Conservation (phyloP, 2,888 invertebrate species). For the Cataglyphis altisquamis region DNA sequence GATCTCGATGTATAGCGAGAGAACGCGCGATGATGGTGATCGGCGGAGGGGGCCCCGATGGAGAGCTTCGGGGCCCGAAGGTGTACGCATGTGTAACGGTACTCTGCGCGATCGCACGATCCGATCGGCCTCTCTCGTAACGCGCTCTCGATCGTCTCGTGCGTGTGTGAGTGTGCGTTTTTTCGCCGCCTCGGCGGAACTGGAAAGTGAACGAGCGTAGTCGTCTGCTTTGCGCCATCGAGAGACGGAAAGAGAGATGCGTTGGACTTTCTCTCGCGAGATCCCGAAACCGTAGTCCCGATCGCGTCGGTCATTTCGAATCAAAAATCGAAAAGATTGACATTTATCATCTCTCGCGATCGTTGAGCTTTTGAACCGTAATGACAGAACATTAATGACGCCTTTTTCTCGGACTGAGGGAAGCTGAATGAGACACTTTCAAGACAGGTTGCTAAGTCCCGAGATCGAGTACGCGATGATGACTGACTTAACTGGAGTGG, state of each 20-base stretch:
- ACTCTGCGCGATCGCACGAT: constrained; percentile 62
- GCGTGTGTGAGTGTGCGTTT: constrained; percentile 3
- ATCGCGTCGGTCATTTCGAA: not conserved
- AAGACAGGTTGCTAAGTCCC: constrained; percentile 68
- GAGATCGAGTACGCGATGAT: constrained; percentile 70
- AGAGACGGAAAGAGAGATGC: constrained; percentile 48
- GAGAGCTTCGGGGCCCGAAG: constrained; percentile 52
- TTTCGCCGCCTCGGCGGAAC: constrained; percentile 55
- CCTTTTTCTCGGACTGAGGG: constrained; percentile 24
- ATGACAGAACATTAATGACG: not conserved
- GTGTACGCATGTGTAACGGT: constrained; percentile 69
- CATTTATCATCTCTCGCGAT: not conserved
- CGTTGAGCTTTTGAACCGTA: not conserved
- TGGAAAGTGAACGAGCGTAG: constrained; percentile 73
- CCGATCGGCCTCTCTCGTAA: constrained; percentile 64
- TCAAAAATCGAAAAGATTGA: not conserved
- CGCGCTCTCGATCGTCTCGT: constrained; percentile 60
- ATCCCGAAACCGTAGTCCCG: constrained; percentile 40
- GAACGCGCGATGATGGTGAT: constrained; percentile 5
- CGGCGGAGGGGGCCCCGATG: constrained; percentile 19
- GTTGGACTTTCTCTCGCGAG: constrained; percentile 67
- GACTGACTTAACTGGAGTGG: constrained; percentile 79
- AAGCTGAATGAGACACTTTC: constrained; percentile 65
- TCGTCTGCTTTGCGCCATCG: constrained; percentile 50
- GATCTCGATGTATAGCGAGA: constrained; percentile 70